Base-by-base conservation (phyloP, 2,113 vertebrate genomes). In the Vulpes ferrilata region DNA sequence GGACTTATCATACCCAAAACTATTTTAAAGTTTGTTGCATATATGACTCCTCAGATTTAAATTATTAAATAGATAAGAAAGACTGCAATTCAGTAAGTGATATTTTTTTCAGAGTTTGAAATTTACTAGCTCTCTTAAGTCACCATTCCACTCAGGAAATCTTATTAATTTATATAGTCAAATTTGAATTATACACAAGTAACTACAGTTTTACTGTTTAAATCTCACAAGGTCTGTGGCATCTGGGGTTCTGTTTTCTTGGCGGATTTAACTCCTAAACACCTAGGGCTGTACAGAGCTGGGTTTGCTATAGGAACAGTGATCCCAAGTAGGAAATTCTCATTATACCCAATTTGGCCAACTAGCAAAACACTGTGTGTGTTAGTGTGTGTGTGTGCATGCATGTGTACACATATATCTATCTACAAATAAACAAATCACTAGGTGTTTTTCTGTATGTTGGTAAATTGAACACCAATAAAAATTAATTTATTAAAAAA, bases 91-190 rank as follows among this genome's bases (percentile, higher is more conserved):
- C 60, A 85, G 12, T 23, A 78, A 73, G 60, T 32, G 17, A 16
- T 90, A 67, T 82, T 86, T 96, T 69, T 76, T 76, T 38, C 23
- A 91, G n/a, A 12, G 12, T 92, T 27, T 92, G 79, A 83, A 93
- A 91, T 91, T 96, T 57, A 82, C 32, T 43, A 81, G 65, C 2
- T 78, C 60, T 94, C 82, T 95, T 94, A 93, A 96, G 64, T 62
- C 62, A 92, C 62, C 83, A 88, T 88, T 64, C 13, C 48, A 82
- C 82, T 73, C 78, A 88, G 19, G 51, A 96, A 90, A 81, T 73
- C 10, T 48, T 88, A 76, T 78, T 64, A 76, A 79, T 71, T 60
- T 87, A 27, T 81, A 90, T 80, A 53, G 35, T n/a, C 78, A 71
- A 74, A 51, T 83, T 27, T 51, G 69, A 71, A 27, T 93, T 73